Conservation (phyloP, 2,888 invertebrate species). For the Tromatobia lineatoria region DNA sequence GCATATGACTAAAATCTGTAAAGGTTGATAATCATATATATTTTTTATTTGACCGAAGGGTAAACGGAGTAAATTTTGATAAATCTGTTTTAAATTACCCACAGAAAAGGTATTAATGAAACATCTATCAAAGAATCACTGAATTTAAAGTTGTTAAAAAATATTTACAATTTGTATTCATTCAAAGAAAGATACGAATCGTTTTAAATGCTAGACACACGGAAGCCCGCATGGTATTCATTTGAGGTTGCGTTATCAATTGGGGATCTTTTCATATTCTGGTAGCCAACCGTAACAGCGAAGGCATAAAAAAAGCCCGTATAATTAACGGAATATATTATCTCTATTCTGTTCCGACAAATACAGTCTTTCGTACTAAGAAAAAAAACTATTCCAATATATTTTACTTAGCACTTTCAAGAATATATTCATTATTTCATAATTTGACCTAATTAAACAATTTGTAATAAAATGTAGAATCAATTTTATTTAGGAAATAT, state of each 20-base stretch:
- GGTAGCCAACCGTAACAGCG: slow-evolving; percentile 13
- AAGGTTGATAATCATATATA: too few species aligned
- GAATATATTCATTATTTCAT: too few species aligned
- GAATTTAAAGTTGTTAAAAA: background rate
- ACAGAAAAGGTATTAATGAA: too few species aligned
- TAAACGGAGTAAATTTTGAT: too few species aligned
- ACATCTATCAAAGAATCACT: too few species aligned
- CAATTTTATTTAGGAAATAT: too few species aligned
- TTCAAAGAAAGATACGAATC: slow-evolving; percentile 1
- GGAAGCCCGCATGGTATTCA: slow-evolving; percentile 38
- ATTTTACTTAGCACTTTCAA: too few species aligned
- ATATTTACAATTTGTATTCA: background rate
- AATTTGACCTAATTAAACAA: too few species aligned
- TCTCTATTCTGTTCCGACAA: background rate
- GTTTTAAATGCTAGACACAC: background rate
- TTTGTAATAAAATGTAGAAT: too few species aligned
- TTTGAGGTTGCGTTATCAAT: slow-evolving; percentile 15
- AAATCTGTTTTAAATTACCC: too few species aligned
- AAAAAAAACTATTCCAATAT: background rate
- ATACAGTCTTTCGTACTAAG: background rate
- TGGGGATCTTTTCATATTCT: slow-evolving; percentile 20
- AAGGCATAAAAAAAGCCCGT: slow-evolving; percentile 17
- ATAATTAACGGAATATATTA: slow-evolving; percentile 6
- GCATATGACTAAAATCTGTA: too few species aligned
- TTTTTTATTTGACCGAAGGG: too few species aligned